Evolutionary conservation across 2,888 invertebrate genomes (phyloP).

Genomic region (Vannuccia rotundouncinata): DNA sequence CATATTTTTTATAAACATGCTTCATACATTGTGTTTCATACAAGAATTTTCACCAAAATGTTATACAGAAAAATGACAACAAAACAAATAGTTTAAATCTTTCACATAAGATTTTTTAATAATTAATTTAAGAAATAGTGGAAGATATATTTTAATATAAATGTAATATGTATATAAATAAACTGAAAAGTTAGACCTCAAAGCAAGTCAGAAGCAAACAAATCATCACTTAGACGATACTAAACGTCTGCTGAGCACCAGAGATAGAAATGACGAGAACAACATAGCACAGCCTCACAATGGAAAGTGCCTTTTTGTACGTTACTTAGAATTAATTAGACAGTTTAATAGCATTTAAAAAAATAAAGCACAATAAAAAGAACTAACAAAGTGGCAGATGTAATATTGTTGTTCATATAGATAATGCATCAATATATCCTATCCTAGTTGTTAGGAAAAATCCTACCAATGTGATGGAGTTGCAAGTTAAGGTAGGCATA

Average conservation of each 20-base stretch:
- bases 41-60: background rate
- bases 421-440: background rate
- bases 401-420: too few species aligned
- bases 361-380: background rate
- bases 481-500: background rate
- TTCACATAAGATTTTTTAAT: background rate
- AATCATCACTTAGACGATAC: slow-evolving; percentile 7
- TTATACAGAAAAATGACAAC: background rate
- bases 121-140: too few species aligned
- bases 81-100: background rate
- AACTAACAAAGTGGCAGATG: too few species aligned
- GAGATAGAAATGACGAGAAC: too few species aligned
- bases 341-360: too few species aligned
- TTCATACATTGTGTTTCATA: slow-evolving; percentile 11
- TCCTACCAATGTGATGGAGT: background rate
- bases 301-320: too few species aligned
- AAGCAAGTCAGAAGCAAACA: background rate
- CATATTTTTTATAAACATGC: slow-evolving; percentile 23
- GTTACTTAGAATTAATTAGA: too few species aligned
- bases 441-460: background rate
- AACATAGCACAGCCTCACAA: too few species aligned
- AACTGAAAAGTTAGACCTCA: too few species aligned
- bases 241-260: background rate
- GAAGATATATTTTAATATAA: too few species aligned
- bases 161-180: too few species aligned